phyloP scores from a whole-genome alignment of 2,113 vertebrate species.

The Gnathonemus echidnorhynchus region DNA sequence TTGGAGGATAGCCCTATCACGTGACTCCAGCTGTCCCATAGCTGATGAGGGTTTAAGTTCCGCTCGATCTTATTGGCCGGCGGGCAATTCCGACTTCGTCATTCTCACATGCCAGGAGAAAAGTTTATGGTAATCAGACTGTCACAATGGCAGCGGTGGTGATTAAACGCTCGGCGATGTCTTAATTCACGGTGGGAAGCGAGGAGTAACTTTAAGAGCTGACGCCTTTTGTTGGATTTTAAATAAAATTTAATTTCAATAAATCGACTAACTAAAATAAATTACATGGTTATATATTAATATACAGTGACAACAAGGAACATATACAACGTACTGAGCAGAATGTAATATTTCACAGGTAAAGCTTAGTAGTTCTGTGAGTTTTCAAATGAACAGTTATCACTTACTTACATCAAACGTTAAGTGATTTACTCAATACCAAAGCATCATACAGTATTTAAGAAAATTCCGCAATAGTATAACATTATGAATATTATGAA shows the following conservation, averaged over 20 bases:
- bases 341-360: neutral
- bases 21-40: neutral
- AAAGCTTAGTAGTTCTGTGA: neutral
- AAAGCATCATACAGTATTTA: neutral
- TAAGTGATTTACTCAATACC: neutral
- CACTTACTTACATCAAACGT: neutral
- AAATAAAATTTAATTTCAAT: neutral
- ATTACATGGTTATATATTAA: neutral
- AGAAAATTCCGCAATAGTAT: neutral
- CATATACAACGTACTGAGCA: neutral
- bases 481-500: neutral
- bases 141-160: neutral
- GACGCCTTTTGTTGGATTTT: neutral
- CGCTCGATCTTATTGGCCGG: neutral
- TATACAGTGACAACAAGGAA: neutral
- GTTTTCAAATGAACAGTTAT: neutral
- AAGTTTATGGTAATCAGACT: neutral
- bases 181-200: neutral
- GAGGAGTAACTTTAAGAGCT: neutral
- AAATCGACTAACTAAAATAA: neutral
- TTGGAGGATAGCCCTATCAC: slow-evolving; percentile 32
- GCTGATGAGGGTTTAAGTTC: neutral
- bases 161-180: neutral
- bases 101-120: neutral
- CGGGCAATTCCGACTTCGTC: neutral